Evolutionary conservation across 2,113 vertebrate species (phyloP), one percentile per base, ranked within the genome.

Genomic region (Phoxinus phoxinus): DNA sequence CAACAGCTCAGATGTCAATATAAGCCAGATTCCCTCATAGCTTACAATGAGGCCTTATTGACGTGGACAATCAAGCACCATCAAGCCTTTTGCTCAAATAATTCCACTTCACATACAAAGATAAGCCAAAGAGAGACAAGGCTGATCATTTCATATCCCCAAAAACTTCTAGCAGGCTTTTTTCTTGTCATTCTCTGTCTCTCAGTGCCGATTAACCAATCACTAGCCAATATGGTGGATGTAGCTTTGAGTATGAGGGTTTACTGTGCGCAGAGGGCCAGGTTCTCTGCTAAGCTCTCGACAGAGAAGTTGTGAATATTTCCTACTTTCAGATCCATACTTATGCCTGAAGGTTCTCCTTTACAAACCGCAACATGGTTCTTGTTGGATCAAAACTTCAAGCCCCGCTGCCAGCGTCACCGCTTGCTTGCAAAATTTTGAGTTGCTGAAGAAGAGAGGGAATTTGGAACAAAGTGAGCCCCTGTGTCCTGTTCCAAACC

Each of bases 391-490:
- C 69, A 82, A 58, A 83, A 56, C 79, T 90, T 83, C 74, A 65
- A 30, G 61, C 86, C 85, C 11, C 2, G 35, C 35, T 84, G 53
- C 78, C 82, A 84, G 56, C 25, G 30, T 35, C 21, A 13, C 23
- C 21, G 8, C 37, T 53, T 37, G 72, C 63, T 69, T 37, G 84
- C 86, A 87, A 69, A 86, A 92, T 92, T 94, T 94, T 86, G 90
- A 87, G 90, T 86, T 58, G 90, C 89, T 92, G 81, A 90, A 76
- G 61, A 84, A 90, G 83, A 73, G 81, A 69, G 46, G 75, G 90
- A 90, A 87, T 91, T 91, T 88, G 86, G 81, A 73, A 77, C 71
- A 85, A 73, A 72, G 25, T 4, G 44, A 37, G 25, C 61, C 44
- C 27, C 44, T 72, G 79, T 88, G 25, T 59, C 65, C 65, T 51